Evolutionary conservation across 2,888 invertebrate species (phyloP), one percentile per base, ranked within the genome.

Genomic region (Eumerus sabulonum): DNA sequence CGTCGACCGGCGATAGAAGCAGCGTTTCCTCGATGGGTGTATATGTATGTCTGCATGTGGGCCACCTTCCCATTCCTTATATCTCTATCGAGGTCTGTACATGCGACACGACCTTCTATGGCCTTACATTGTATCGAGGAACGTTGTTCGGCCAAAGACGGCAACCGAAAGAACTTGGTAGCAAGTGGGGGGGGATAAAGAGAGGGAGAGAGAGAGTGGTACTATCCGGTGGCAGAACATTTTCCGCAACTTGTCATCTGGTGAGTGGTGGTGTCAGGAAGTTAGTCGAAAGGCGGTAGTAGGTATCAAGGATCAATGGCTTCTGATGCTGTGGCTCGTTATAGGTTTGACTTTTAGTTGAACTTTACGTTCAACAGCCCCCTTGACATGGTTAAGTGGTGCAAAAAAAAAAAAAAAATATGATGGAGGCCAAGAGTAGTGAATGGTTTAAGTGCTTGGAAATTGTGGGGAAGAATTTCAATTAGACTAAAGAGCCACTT

Each of bases 171-270:
- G 27, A 27, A 27, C 27, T 27, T 7, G 27, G 7, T 27, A 27
- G 27, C 27, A 4, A 27, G 50, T 42, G 42, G 42, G 12, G 42
- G 27, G 7, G 13, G 64, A 27, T 35, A 14, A 44, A 57, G 63
- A 63, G 47, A 51, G 40, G 56, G 27, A 56, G 44, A 44, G 38
- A 11, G n/a, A 18, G 44, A 48, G 35, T 7, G 17, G 9, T 19
- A 9, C 11, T 48, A 19, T 54, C 53, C 27, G 66, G 66, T 67
- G 62, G 62, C 57, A 62, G 27, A 73, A 59, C 68, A 63, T 59
- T 68, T 67, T 56, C 73, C 68, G 63, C 68, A 79, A 79, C 74
- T 79, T 79, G 79, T 79, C 74, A 79, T 74, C 56, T 40, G 64
- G 54, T 70, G 74, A 79, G 59, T 79, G 79, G 68, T 74, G 54